Evolutionary conservation across 1,140 invertebrate species (phyloP), one percentile per base, ranked within the genome.

Genomic region (Hesperophylax magnus): DNA sequence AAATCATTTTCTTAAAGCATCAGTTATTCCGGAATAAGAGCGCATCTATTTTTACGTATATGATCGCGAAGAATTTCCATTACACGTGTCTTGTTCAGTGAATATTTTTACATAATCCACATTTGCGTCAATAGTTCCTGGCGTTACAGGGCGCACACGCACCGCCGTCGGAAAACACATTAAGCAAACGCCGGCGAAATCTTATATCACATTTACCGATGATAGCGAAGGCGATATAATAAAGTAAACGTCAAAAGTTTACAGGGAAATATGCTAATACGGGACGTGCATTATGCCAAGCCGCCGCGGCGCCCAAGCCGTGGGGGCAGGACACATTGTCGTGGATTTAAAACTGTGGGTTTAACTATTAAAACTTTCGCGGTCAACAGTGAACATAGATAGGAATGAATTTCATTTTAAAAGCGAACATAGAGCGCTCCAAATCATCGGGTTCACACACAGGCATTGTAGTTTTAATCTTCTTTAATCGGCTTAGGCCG

Each of bases 91-190:
- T 58, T 20, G 67, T 58, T 58, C 52, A n/a, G n/a, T 56, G 58
- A 47, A 52, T 78, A 53, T 71, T 79, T 79, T 79, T 79, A 79
- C 65, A 79, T 72, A 79, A 79, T 79, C 77, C 77, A 24, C 61
- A 71, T 71, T 71, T 71, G 77, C 77, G 77, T 79, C 77, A 71
- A 71, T 24, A 75, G 71, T 22, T 14, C 34, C 67, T 17, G 34
- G 17, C n/a, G 24, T 56, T n/a, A 52, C 53, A 6, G 3, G 15
- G 52, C 27, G 52, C 52, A 15, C 77, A 53, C 53, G 67, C 77
- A 72, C 22, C 22, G 77, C 24, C 18, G n/a, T 31, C 54, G 56
- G 65, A 54, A 67, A 78, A 67, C 60, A 71, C 77, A 58, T 71
- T 78, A 56, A 78, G 47, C n/a, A 31, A 47, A 15, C 47, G 65